Evolutionary conservation across 2,113 vertebrate species (phyloP).

Genomic region (Physeter macrocephalus): DNA sequence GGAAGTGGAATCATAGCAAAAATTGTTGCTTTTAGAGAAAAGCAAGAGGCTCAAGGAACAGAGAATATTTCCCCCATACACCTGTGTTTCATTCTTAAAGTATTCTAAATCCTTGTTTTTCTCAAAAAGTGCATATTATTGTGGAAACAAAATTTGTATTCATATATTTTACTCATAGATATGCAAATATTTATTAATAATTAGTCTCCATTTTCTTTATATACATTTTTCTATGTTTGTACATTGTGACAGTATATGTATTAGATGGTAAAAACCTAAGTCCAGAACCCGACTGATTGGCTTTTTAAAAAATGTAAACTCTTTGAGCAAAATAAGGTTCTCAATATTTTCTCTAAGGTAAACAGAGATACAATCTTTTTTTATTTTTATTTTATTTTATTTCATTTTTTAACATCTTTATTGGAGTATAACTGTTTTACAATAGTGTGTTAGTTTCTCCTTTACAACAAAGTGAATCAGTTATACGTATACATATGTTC

Average conservation of each 20-base stretch:
- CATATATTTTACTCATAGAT: background rate
- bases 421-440: too few relatives aligned
- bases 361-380: background rate
- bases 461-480: too few relatives aligned
- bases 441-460: too few relatives aligned
- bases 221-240: background rate
- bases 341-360: background rate
- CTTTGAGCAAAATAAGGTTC: background rate
- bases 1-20: background rate
- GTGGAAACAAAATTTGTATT: background rate
- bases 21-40: background rate
- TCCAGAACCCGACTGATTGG: background rate
- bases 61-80: background rate
- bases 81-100: background rate
- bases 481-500: too few relatives aligned
- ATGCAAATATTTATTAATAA: background rate
- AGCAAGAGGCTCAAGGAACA: background rate
- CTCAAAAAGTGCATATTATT: background rate
- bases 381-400: too few relatives aligned
- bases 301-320: background rate
- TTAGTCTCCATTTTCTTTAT: background rate
- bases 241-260: background rate
- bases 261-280: background rate
- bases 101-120: background rate
- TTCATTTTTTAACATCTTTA: too few relatives aligned